phyloP scores from a whole-genome alignment of 2,797 vertebrate genomes.

The Ataeniobius toweri region DNA sequence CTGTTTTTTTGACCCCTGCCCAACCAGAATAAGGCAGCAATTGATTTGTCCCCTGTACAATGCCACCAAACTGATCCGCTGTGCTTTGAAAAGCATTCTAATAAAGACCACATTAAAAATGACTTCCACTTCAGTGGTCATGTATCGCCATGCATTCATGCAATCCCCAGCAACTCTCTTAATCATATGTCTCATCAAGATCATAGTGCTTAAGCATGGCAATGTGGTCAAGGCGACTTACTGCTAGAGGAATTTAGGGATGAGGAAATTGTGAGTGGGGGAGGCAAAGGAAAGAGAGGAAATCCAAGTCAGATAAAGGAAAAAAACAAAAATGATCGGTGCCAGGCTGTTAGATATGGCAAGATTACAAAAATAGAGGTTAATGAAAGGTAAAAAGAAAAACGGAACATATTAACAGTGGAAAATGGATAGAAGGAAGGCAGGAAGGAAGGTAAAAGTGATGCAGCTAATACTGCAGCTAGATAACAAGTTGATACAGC shows the following conservation, averaged over 20 bases:
- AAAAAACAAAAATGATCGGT: slow-evolving; percentile 24
- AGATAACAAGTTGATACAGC: slow-evolving; percentile 76
- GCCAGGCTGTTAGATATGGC: slow-evolving; percentile 33
- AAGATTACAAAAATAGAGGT: slow-evolving; percentile 14
- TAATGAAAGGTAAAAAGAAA: neutral
- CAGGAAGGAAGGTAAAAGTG: slow-evolving; percentile 25
- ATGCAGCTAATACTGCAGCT: slow-evolving; percentile 73
- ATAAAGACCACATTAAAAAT: slow-evolving; percentile 30
- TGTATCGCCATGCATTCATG: slow-evolving; percentile 3
- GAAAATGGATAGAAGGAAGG: slow-evolving; percentile 19
- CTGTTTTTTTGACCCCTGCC: slow-evolving; percentile 32
- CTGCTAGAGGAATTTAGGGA: slow-evolving; percentile 17
- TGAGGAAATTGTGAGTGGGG: slow-evolving; percentile 4
- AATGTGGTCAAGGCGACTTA: slow-evolving; percentile 37
- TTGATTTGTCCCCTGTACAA: slow-evolving; percentile 54
- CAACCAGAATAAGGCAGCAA: slow-evolving; percentile 19
- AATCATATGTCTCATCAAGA: slow-evolving; percentile 50
- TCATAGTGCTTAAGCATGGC: slow-evolving; percentile 36
- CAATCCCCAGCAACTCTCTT: slow-evolving; percentile 8
- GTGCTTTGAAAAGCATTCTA: slow-evolving; percentile 24
- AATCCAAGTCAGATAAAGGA: slow-evolving; percentile 37
- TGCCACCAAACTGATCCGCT: slow-evolving; percentile 29
- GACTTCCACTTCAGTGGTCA: slow-evolving; percentile 36
- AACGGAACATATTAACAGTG: slow-evolving; percentile 19
- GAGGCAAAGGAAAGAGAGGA: slow-evolving; percentile 14